Percentiles rank a stretch among this genome's conserved stretches.
Evolutionary conservation across 2,797 vertebrate genomes (phyloP).

Genomic region (Cossypha niveicapilla): DNA sequence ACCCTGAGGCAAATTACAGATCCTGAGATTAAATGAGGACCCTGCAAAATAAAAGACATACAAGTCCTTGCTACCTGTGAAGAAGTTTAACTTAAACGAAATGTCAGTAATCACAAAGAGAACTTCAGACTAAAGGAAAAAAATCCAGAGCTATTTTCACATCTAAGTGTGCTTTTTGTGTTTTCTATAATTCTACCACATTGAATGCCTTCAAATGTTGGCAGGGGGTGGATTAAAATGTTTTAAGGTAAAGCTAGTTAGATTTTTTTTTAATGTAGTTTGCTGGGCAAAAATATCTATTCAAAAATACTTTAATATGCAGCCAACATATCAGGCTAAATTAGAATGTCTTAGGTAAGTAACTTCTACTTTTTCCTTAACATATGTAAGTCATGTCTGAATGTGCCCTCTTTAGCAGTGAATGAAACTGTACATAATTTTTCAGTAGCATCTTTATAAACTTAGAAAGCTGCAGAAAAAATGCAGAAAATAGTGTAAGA

Average conservation of each 20-base stretch:
- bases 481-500: neutral
- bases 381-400: neutral
- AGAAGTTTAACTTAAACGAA: neutral
- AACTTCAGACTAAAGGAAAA: neutral
- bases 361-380: neutral
- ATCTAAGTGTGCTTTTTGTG: neutral
- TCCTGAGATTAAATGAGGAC: neutral
- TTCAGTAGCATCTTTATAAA: neutral
- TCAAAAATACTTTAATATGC: neutral
- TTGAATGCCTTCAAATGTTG: neutral
- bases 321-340: neutral
- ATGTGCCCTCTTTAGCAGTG: neutral
- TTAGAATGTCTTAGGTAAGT: neutral
- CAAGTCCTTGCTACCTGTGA: neutral
- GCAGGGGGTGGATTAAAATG: neutral
- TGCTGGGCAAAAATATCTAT: neutral
- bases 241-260: neutral
- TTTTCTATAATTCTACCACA: accelerated
- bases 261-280: neutral
- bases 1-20: neutral
- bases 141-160: neutral
- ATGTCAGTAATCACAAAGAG: neutral
- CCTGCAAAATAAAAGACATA: neutral
- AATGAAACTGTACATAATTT: neutral
- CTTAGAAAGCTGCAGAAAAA: neutral